These are phyloP conservation scores for Chironex yamaguchii DNA, from an alignment of 30 jellyfish, hydroid and myxozoan genomes.

Conservation along the genomic window DNA sequence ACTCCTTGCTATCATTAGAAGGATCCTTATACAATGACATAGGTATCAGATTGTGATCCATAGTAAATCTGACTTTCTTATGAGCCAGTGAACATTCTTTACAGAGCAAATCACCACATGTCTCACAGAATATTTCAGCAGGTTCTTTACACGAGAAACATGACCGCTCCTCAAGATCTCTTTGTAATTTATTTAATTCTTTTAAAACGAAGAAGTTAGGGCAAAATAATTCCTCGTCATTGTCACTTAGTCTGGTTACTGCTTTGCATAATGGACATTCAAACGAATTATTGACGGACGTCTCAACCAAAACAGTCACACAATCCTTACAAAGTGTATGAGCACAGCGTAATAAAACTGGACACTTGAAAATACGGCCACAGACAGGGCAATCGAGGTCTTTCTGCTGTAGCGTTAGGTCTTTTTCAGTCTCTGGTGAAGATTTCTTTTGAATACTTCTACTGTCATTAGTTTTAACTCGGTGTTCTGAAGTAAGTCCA, in stretches of 20 bases:
- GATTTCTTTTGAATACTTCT: neutral
- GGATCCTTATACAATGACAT: constrained; percentile 58
- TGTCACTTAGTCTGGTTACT: constrained; percentile 60
- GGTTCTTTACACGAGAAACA: constrained; percentile 74
- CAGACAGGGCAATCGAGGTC: constrained; percentile 75
- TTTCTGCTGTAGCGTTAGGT: neutral
- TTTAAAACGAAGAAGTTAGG: constrained; percentile 86
- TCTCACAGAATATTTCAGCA: constrained; percentile 62
- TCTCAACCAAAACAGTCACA: constrained; percentile 81
- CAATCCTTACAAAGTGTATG: constrained; percentile 97
- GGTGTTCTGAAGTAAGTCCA: neutral
- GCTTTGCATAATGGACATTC: constrained; percentile 86
- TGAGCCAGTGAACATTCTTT: constrained; percentile 79
- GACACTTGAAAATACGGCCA: constrained; percentile 64
- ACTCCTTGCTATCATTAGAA: constrained; percentile 46
- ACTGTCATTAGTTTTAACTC: neutral
- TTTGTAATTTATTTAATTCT: constrained; percentile 14
- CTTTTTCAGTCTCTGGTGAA: neutral
- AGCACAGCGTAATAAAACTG: constrained; percentile 83
- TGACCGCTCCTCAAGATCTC: constrained; percentile 9
- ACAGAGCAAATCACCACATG: constrained; percentile 85
- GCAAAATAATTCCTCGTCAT: constrained; percentile 96
- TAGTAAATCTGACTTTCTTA: constrained; percentile 43
- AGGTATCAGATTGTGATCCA: constrained; percentile 55
- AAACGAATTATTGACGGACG: constrained; percentile 65